Conservation (phyloP, 2,888 invertebrate species). For the Andrena haemorrhoa region DNA sequence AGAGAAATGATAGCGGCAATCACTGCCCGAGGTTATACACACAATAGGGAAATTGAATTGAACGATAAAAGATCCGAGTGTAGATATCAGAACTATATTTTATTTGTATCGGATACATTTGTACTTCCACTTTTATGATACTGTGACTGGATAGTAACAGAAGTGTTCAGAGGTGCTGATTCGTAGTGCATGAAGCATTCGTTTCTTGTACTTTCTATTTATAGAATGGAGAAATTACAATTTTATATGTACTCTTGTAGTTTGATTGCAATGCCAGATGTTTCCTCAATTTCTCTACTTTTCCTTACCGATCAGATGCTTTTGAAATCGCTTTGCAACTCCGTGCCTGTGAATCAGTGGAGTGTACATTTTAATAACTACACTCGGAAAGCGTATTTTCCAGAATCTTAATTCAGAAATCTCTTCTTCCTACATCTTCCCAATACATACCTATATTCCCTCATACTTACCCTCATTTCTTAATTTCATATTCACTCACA, state of each 20-base stretch:
- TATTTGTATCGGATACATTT: too few relatives aligned
- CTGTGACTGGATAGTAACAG: not conserved
- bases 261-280: not conserved
- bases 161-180: not conserved
- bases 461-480: not conserved
- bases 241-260: not conserved
- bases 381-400: not conserved
- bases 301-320: not conserved
- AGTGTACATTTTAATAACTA: not conserved
- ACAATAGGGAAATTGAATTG: not conserved
- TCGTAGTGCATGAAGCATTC: not conserved
- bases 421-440: not conserved
- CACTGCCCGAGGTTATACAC: not conserved
- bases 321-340: not conserved
- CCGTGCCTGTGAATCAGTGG: too few relatives aligned
- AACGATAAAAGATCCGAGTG: too few relatives aligned
- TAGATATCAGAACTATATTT: too few relatives aligned
- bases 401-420: not conserved
- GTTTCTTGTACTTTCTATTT: not conserved
- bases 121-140: not conserved
- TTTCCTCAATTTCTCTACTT: not conserved
- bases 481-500: too few relatives aligned
- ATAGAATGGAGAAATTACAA: constrained; percentile 1
- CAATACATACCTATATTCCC: not conserved
- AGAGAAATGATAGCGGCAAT: constrained; percentile 7